Evolutionary conservation across 2,888 invertebrate species (phyloP).

Genomic region (Platerodrilus igneus): DNA sequence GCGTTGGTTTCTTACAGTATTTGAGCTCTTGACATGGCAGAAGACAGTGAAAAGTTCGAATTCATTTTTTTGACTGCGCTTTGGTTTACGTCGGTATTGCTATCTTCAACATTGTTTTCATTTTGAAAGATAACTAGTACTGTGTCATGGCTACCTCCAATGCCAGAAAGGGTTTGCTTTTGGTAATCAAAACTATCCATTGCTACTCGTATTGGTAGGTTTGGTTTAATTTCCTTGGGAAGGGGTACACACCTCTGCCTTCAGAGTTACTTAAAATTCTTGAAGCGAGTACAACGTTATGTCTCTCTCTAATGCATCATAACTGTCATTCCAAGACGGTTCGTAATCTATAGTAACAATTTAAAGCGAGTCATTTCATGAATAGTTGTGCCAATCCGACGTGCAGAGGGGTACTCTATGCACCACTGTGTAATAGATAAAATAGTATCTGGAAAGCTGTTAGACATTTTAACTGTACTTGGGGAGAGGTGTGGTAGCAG

Average conservation of each 20-base stretch:
- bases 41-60: too few relatives aligned
- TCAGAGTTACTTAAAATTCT: constrained; percentile 7
- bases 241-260: constrained; percentile 2
- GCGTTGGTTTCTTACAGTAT: too few relatives aligned
- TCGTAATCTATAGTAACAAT: constrained; percentile 2
- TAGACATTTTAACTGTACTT: constrained; percentile 1
- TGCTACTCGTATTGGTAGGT: too few relatives aligned
- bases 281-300: constrained; percentile 3
- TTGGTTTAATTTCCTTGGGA: too few relatives aligned
- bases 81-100: too few relatives aligned
- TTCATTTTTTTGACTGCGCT: too few relatives aligned
- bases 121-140: too few relatives aligned
- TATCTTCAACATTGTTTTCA: too few relatives aligned
- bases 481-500: constrained; percentile 1
- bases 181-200: too few relatives aligned
- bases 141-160: too few relatives aligned
- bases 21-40: too few relatives aligned
- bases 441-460: constrained; percentile 3
- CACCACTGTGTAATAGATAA: constrained; percentile 1
- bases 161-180: too few relatives aligned
- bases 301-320: constrained; percentile 7
- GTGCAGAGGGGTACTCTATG: constrained; percentile 5
- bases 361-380: constrained; percentile 6
- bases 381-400: constrained; percentile 9
- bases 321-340: constrained; percentile 8